Conservation (phyloP, 2,113 vertebrate species). For the Burhinus oedicnemus region DNA sequence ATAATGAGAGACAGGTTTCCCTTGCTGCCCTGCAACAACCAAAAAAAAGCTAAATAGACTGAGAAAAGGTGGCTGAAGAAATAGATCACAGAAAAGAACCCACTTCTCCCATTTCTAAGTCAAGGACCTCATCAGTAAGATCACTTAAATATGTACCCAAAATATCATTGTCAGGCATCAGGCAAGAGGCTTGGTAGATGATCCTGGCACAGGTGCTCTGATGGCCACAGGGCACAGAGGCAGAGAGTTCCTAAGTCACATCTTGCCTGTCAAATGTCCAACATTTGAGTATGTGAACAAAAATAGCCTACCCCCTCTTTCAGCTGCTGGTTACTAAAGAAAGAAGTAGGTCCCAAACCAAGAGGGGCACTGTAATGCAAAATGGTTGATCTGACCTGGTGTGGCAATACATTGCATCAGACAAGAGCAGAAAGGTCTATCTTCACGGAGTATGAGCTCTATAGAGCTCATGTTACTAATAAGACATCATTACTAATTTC, state of each 20-base stretch:
- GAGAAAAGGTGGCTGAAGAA: constrained; percentile 41
- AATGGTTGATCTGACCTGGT: not conserved
- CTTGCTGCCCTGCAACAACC: not conserved
- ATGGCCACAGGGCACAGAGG: not conserved
- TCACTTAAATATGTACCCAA: not conserved
- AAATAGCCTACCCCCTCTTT: not conserved
- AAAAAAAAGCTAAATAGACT: constrained; percentile 13
- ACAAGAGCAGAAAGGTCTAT: not conserved
- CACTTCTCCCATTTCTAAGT: constrained; percentile 8
- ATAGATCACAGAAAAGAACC: constrained; percentile 8
- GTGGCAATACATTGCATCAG: not conserved
- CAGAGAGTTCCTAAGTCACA: not conserved
- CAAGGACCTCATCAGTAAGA: not conserved
- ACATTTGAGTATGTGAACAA: not conserved
- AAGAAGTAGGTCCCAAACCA: not conserved
- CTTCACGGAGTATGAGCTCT: not conserved
- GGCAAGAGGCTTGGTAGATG: not conserved
- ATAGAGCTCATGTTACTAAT: not conserved
- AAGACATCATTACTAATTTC: not conserved
- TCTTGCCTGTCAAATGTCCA: not conserved
- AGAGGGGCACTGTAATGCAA: not conserved
- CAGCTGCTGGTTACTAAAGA: not conserved
- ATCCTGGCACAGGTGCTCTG: not conserved
- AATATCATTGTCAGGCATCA: not conserved
- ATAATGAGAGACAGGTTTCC: constrained; percentile 71